A percentile compares a stretch with the other conserved stretches of the same genome.
phyloP scores from a whole-genome alignment of 1,140 invertebrate genomes.

The Pogonus chalceus region DNA sequence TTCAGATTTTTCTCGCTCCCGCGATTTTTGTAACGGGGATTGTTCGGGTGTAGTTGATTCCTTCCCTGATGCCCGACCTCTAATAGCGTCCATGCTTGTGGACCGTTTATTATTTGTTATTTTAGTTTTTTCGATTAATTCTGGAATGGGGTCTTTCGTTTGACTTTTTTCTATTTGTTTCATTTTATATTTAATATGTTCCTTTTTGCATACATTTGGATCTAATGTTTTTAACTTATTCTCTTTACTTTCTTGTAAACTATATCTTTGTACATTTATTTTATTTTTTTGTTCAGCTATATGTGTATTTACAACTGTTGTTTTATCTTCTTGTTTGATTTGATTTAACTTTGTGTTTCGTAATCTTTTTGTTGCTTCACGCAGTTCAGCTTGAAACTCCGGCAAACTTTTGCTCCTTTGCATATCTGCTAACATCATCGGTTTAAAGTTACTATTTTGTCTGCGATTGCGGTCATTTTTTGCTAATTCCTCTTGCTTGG shows the following conservation, averaged over 20 bases:
- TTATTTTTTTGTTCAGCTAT: slow-evolving; percentile 10
- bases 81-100: slow-evolving; percentile 23
- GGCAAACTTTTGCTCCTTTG: slow-evolving; percentile 51
- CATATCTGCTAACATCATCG: slow-evolving; percentile 36
- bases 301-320: slow-evolving; percentile 7
- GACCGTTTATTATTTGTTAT: background rate
- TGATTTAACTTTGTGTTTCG: slow-evolving; percentile 30
- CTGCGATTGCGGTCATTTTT: background rate
- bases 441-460: slow-evolving; percentile 11
- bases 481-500: slow-evolving; percentile 1
- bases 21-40: slow-evolving; percentile 30
- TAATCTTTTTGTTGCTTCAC: slow-evolving; percentile 52
- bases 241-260: slow-evolving; percentile 12
- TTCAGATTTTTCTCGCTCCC: slow-evolving; percentile 28
- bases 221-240: slow-evolving; percentile 27
- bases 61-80: slow-evolving; percentile 47
- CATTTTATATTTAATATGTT: slow-evolving; percentile 18
- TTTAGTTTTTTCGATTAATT: background rate
- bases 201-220: slow-evolving; percentile 21
- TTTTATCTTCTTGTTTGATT: slow-evolving; percentile 5
- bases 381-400: slow-evolving; percentile 56
- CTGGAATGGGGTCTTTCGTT: slow-evolving; percentile 6
- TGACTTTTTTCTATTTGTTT: slow-evolving; percentile 14
- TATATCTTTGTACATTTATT: slow-evolving; percentile 12
- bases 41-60: slow-evolving; percentile 46